Conservation (phyloP, 2,888 invertebrate genomes). For the Synanthedon vespiformis region DNA sequence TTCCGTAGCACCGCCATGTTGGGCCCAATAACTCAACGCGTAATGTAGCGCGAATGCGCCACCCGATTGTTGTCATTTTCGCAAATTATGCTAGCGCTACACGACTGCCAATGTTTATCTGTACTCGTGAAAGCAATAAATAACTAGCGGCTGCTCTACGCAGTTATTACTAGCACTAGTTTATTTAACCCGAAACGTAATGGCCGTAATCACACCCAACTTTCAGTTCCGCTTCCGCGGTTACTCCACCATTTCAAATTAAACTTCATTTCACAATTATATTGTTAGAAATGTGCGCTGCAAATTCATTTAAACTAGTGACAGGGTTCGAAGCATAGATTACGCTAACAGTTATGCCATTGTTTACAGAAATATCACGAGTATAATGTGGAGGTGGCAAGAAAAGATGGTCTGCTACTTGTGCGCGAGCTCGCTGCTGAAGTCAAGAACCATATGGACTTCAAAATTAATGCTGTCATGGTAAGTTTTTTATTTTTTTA, state of each 20-base stretch:
- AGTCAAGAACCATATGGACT: constrained; percentile 94
- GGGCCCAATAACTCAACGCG: constrained; percentile 37
- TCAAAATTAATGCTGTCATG: constrained; percentile 92
- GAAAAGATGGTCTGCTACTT: constrained; percentile 86
- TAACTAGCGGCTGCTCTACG: constrained; percentile 36
- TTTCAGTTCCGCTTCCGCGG: background rate
- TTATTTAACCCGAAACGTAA: constrained; percentile 14
- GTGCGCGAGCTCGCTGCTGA: constrained; percentile 90
- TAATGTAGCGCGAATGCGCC: constrained; percentile 58
- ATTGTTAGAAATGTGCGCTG: too few species aligned
- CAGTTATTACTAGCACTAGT: constrained; percentile 38
- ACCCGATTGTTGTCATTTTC: constrained; percentile 61
- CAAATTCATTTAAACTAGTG: too few species aligned
- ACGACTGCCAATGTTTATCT: constrained; percentile 58
- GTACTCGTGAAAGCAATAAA: constrained; percentile 54
- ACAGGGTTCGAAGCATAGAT: too few species aligned
- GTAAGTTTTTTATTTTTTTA: constrained; percentile 64
- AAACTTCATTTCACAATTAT: background rate
- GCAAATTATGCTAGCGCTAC: constrained; percentile 59
- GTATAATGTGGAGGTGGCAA: constrained; percentile 80
- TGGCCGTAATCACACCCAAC: background rate
- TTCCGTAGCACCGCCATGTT: constrained; percentile 16
- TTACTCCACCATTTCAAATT: constrained; percentile 1
- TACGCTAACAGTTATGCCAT: too few species aligned
- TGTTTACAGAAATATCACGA: constrained; percentile 81